Evolutionary conservation across 2,797 vertebrate genomes (phyloP).

Genomic region (Eupleurogrammus muticus): DNA sequence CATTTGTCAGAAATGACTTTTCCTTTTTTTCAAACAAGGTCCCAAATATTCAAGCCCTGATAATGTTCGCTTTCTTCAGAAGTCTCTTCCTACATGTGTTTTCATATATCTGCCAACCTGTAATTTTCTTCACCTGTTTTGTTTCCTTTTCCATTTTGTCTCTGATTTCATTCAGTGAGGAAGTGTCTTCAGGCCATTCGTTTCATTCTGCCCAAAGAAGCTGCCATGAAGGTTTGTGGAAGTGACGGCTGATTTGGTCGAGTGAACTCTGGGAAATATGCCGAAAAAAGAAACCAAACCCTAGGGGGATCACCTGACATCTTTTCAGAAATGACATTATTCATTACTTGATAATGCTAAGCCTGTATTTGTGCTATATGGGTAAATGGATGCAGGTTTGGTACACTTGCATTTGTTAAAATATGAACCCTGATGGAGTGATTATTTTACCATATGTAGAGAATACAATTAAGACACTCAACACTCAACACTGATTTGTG

Average conservation of each 20-base stretch:
- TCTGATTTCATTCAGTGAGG: slow-evolving; percentile 83
- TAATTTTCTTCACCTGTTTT: not conserved
- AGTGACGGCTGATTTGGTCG: not conserved
- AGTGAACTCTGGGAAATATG: not conserved
- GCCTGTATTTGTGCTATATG: not conserved
- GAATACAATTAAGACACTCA: no score
- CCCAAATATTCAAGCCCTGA: not conserved
- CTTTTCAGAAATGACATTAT: not conserved
- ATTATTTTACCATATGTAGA: no score
- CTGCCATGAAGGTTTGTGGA: slow-evolving; percentile 88
- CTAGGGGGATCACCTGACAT: not conserved
- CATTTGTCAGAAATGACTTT: not conserved
- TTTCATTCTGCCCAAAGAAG: slow-evolving; percentile 93
- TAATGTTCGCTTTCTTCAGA: no score
- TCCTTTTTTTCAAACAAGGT: not conserved
- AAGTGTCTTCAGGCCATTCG: slow-evolving; percentile 93
- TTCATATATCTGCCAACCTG: not conserved
- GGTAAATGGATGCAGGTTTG: not conserved
- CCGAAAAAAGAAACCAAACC: not conserved
- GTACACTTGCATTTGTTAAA: no score
- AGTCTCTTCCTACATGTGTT: not conserved
- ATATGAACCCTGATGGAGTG: no score
- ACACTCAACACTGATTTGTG: no score
- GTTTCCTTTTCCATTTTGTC: not conserved
- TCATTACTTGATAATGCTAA: not conserved